Conservation (phyloP, 2,113 vertebrate genomes). For the Pelecanus crispus region DNA sequence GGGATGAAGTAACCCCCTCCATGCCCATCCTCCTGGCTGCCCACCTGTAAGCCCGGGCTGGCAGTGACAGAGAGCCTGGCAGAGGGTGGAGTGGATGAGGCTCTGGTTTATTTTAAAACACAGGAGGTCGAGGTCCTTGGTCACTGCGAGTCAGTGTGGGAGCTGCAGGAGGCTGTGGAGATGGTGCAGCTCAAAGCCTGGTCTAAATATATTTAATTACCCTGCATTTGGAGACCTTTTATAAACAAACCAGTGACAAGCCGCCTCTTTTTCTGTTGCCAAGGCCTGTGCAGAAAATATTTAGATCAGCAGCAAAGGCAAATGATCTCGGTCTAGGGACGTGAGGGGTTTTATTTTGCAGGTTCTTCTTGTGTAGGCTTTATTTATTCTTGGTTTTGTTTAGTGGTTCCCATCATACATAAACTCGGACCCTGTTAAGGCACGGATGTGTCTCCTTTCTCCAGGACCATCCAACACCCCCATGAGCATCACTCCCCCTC, state of each 20-base stretch:
- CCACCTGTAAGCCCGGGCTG: neutral
- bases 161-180: neutral
- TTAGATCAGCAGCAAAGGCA: neutral
- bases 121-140: accelerated
- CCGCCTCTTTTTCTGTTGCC: neutral
- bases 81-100: no score
- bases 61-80: neutral
- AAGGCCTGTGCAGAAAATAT: neutral
- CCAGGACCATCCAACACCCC: neutral
- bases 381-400: neutral
- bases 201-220: neutral
- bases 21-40: accelerated
- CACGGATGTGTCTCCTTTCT: neutral
- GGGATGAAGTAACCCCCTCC: neutral
- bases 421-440: neutral
- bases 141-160: accelerated
- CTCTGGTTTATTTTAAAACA: neutral
- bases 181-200: neutral
- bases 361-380: neutral
- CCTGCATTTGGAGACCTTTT: neutral
- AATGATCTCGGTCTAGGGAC: neutral
- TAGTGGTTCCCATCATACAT: neutral
- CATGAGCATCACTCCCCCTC: neutral
- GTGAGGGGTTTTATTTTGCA: neutral
- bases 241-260: neutral